Percentiles rank a stretch among this genome's conserved stretches.
Conservation (phyloP, 2,888 invertebrate species). For the Strigamia transsilvanica region DNA sequence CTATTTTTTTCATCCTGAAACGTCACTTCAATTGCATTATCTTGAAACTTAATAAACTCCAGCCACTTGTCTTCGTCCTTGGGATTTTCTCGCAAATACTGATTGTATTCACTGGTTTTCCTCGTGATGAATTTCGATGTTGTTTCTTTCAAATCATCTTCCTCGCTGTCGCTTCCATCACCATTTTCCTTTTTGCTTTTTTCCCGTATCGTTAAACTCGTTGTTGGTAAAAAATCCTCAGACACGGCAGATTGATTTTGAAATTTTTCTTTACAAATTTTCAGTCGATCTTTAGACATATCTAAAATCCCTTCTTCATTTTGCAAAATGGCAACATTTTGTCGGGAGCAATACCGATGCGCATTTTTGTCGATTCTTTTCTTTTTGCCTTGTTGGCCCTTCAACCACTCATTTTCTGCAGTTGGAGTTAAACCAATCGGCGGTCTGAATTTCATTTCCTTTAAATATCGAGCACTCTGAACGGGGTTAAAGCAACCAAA, state of each 20-base stretch:
- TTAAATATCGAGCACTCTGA: slow-evolving; percentile 61
- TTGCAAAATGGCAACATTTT: slow-evolving; percentile 55
- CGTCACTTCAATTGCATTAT: slow-evolving; percentile 57
- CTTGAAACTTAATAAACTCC: slow-evolving; percentile 66
- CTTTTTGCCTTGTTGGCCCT: slow-evolving; percentile 53
- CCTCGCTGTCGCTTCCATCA: not conserved
- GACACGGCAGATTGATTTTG: not conserved
- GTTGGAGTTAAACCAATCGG: slow-evolving; percentile 53
- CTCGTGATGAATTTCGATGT: slow-evolving; percentile 51
- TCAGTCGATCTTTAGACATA: slow-evolving; percentile 23
- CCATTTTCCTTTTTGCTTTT: slow-evolving; percentile 7
- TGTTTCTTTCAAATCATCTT: slow-evolving; percentile 23
- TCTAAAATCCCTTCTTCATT: slow-evolving; percentile 22
- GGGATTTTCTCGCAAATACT: slow-evolving; percentile 62
- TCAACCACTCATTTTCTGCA: slow-evolving; percentile 34
- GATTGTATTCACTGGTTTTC: slow-evolving; percentile 61
- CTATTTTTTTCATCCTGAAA: not conserved
- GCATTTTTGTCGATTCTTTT: slow-evolving; percentile 50
- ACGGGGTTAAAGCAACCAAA: slow-evolving; percentile 62
- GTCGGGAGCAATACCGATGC: slow-evolving; percentile 60
- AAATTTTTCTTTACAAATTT: not conserved
- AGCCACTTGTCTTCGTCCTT: slow-evolving; percentile 63
- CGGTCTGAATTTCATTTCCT: slow-evolving; percentile 27
- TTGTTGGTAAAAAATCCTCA: slow-evolving; percentile 2
- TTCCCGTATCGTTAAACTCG: slow-evolving; percentile 10